Evolutionary conservation across 2,113 vertebrate species (phyloP).

Genomic region (Megaceryle torquata): DNA sequence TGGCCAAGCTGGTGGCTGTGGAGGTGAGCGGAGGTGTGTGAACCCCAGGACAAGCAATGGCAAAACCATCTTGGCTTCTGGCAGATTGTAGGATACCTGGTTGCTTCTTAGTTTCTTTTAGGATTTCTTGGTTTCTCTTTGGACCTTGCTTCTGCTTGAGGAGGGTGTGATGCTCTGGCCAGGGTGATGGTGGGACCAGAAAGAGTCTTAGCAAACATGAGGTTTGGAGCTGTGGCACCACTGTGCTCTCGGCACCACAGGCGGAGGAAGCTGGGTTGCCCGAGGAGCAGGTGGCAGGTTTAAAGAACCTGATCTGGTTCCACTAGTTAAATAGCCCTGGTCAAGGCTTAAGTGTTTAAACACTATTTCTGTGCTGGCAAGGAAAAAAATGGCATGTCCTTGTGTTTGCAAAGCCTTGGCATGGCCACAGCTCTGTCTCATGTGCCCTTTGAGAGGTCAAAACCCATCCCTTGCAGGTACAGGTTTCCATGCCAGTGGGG

Average conservation of each 20-base stretch:
- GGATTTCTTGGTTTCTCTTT: too few species aligned
- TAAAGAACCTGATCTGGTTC: too few species aligned
- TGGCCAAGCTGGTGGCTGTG: not conserved
- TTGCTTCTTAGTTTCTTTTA: not conserved
- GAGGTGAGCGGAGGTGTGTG: not conserved
- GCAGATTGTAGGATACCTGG: fast-evolving
- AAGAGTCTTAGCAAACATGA: not conserved
- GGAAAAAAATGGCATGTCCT: not conserved
- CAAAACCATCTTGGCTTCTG: not conserved
- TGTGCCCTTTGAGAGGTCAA: not conserved
- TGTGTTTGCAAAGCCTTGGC: not conserved
- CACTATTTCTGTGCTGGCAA: not conserved
- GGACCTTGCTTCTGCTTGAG: not conserved
- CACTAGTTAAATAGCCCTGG: not conserved
- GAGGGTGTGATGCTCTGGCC: fast-evolving
- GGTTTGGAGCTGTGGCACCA: not conserved
- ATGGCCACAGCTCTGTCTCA: not conserved
- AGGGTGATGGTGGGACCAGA: not conserved
- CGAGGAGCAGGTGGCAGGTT: fast-evolving
- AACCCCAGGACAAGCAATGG: fast-evolving
- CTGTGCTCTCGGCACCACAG: fast-evolving
- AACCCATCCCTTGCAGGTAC: not conserved
- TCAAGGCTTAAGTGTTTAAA: not conserved
- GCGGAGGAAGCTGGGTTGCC: not conserved
- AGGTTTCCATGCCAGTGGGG: fast-evolving